Base-by-base conservation (phyloP, 37 sponge, comb jelly and placozoan species). In the Chondrosia reniformis region DNA sequence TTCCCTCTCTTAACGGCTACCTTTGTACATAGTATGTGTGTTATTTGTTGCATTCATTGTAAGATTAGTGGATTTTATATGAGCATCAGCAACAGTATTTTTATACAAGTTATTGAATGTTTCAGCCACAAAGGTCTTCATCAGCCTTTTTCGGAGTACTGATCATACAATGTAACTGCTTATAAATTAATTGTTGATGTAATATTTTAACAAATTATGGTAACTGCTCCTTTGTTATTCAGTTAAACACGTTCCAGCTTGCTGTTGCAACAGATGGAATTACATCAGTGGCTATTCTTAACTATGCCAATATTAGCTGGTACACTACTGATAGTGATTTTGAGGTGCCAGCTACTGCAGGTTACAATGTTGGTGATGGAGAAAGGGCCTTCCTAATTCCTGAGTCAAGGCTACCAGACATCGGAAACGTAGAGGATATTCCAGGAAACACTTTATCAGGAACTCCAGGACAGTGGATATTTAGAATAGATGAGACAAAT, bases 391-490 rank as follows among this genome's bases (percentile, higher is more conserved):
- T 8, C 7, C 25, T 28, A 56, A 28, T 56, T 4, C 25, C 3
- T 6, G n/a, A 28, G 58, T 24, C n/a, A 2, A 24, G 9, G 3
- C 25, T 56, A 28, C 58, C 8, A 6, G 27, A 56, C 8, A 28
- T 56, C 25, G 58, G 27, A 24, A 56, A 56, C 58, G n/a, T n/a
- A n/a, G n/a, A n/a, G n/a, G n/a, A n/a, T n/a, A 56, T 6, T 8
- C n/a, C 58, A 28, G 58, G 58, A 24, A 56, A 56, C 58, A 56
- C 58, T 56, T n/a, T n/a, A n/a, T n/a, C n/a, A n/a, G 58, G 58
- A 6, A 24, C 3, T 3, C 2, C 27, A 6, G 58, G 58, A 56
- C 58, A 56, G 58, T 56, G 58, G 58, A 6, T 56, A 24, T 56
- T 56, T 6, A 56, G 58, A 28, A 56, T 56, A 28, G 58, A 56